A percentile compares a stretch with the other conserved stretches of the same genome.
These are phyloP conservation scores for Piprites chloris DNA, from an alignment of 2,113 vertebrate genomes.

Conservation along the genomic window DNA sequence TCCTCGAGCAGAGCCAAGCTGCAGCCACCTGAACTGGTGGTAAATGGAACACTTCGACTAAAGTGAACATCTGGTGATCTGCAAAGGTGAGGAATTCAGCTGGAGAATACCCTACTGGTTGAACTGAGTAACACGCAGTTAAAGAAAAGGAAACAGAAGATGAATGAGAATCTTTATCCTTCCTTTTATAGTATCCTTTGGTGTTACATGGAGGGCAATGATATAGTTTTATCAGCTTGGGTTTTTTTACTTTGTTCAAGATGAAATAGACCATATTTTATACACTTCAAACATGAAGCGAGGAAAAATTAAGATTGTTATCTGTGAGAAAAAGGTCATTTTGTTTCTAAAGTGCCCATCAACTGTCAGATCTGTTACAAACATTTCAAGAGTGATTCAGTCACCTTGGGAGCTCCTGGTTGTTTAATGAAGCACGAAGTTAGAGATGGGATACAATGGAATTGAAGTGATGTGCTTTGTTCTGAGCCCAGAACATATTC, in stretches of 20 bases:
- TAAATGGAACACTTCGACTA: not conserved
- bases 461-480: not conserved
- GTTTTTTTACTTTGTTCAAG: not conserved
- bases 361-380: not conserved
- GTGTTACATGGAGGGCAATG: not conserved
- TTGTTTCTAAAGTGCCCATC: not conserved
- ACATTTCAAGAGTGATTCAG: not conserved
- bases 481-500: not conserved
- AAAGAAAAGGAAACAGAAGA: not conserved
- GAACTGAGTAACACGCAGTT: not conserved
- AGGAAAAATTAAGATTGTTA: not conserved
- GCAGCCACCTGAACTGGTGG: not conserved
- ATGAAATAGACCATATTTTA: not conserved
- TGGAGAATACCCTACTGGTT: not conserved
- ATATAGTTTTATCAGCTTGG: not conserved
- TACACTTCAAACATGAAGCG: not conserved
- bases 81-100: constrained; percentile 6
- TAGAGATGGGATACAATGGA: not conserved
- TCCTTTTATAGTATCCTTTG: not conserved
- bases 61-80: not conserved
- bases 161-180: not conserved
- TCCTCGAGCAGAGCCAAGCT: not conserved
- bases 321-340: not conserved
- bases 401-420: not conserved
- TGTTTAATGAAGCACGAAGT: not conserved